Evolutionary conservation across 2,113 vertebrate genomes (phyloP).

Genomic region (Malaclemys terrapin): DNA sequence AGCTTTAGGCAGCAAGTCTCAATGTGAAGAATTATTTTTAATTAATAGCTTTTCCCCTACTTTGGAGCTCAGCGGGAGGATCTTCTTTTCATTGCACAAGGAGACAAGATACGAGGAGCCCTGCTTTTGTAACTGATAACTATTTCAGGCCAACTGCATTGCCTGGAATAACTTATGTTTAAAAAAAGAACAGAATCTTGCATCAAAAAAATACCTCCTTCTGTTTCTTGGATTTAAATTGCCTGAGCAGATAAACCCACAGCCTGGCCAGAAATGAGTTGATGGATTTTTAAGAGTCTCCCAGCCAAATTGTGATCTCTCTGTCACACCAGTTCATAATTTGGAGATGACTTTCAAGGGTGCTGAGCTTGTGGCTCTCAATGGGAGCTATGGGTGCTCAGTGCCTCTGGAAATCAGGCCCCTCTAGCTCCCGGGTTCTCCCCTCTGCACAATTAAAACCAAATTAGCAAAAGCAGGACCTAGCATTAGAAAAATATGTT

Average conservation of each 20-base stretch:
- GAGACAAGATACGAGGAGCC: conserved; percentile 34
- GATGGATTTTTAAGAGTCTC: conserved; percentile 54
- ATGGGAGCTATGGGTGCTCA: neutral
- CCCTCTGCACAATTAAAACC: neutral
- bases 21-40: conserved; percentile 67
- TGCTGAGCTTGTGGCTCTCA: neutral
- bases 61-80: conserved; percentile 66
- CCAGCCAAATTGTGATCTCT: conserved; percentile 9
- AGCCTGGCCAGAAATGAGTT: conserved; percentile 26
- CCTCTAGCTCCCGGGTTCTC: neutral
- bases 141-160: conserved; percentile 57
- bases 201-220: conserved; percentile 66
- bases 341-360: conserved; percentile 3
- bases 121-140: conserved; percentile 67
- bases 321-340: neutral
- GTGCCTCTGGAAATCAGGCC: accelerated
- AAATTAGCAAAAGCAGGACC: conserved; percentile 48
- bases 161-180: conserved; percentile 73
- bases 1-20: conserved; percentile 54
- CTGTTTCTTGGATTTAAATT: conserved; percentile 59
- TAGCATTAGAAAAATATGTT: neutral
- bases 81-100: conserved; percentile 57
- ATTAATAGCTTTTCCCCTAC: conserved; percentile 58
- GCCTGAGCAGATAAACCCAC: conserved; percentile 37
- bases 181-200: conserved; percentile 69